Percentiles rank a stretch among this genome's conserved stretches.
Evolutionary conservation across 2,113 vertebrate species (phyloP).

Genomic region (Tetraodon nigroviridis): DNA sequence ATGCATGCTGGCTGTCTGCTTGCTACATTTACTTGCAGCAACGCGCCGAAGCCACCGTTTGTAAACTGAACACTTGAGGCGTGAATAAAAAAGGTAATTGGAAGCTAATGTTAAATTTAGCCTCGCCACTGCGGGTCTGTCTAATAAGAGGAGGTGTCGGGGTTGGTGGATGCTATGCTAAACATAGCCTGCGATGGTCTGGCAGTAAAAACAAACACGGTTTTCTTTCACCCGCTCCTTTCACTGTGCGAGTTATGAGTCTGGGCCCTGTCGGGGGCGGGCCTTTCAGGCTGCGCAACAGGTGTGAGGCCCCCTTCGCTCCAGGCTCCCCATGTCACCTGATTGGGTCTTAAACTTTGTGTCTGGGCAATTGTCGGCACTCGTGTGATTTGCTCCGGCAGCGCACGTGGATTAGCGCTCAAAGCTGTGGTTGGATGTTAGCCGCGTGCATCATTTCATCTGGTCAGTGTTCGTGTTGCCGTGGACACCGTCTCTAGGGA

Average conservation of each 20-base stretch:
- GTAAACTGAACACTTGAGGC: neutral
- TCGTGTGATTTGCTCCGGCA: slow-evolving; percentile 41
- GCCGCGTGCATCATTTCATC: neutral
- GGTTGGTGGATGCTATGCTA: slow-evolving; percentile 47
- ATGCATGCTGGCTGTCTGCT: neutral
- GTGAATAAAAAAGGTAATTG: slow-evolving; percentile 1
- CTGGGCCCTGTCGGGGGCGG: slow-evolving; percentile 45
- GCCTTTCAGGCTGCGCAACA: slow-evolving; percentile 58
- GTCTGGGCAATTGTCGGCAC: slow-evolving; percentile 47
- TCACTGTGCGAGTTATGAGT: slow-evolving; percentile 73
- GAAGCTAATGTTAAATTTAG: slow-evolving; percentile 30
- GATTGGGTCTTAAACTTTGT: slow-evolving; percentile 51
- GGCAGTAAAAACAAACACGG: slow-evolving; percentile 79
- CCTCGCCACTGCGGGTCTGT: slow-evolving; percentile 15
- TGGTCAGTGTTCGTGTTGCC: slow-evolving; percentile 38
- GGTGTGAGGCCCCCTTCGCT: slow-evolving; percentile 59
- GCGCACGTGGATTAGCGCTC: slow-evolving; percentile 62
- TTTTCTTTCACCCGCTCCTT: slow-evolving; percentile 76
- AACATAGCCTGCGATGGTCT: slow-evolving; percentile 65
- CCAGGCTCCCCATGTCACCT: slow-evolving; percentile 55
- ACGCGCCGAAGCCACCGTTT: neutral
- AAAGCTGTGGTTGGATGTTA: slow-evolving; percentile 17
- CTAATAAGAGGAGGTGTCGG: slow-evolving; percentile 25
- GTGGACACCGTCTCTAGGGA: slow-evolving; percentile 61
- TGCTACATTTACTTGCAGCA: neutral